Base-by-base conservation (phyloP, 2,797 vertebrate species). In the Xiphorhynchus erythropygius region DNA sequence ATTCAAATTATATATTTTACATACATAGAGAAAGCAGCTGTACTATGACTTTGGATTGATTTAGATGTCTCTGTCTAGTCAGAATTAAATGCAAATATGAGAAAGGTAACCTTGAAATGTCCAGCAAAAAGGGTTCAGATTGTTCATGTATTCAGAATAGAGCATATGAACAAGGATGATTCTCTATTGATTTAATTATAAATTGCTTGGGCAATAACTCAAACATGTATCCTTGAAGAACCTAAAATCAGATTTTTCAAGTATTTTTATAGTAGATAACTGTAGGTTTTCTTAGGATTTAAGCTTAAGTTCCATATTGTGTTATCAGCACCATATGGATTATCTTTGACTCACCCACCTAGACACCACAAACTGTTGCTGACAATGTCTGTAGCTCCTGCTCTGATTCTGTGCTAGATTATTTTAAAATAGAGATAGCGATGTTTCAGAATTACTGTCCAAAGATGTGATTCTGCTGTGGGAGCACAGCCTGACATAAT, bases 291-390 rank as follows among this genome's bases (percentile, higher is more conserved):
- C 91, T 91, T 70, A 87, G 73, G 71, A 94, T 91, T 77, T 84
- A 67, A 70, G 25, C 46, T 55, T 11, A 86, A 83, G 17, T 94
- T 94, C 93, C 84, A 75, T 67, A 81, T 42, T 93, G 57, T 87
- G 86, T 94, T 94, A 93, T 94, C 76, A 49, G 41, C 83, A 70
- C 91, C 83, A 79, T 92, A 91, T 87, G 88, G 85, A 68, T 93
- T 95, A 92, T 95, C 68, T 94, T 89, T 94, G 80, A 85, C 47
- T 92, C 92, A 89, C 71, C 84, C 89, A 87, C 42, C 62, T 77
- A 90, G 90, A 90, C 68, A 81, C 60, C 74, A 92, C 80, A 89
- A 91, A 89, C 88, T 84, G 82, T 59, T 79, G 85, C 59, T 93
- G 89, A 91, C 89, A 92, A 65, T 37, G 18, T 90, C 76, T 82